Evolutionary conservation across 2,888 invertebrate genomes (phyloP).

Genomic region (Vesta saturnalis): DNA sequence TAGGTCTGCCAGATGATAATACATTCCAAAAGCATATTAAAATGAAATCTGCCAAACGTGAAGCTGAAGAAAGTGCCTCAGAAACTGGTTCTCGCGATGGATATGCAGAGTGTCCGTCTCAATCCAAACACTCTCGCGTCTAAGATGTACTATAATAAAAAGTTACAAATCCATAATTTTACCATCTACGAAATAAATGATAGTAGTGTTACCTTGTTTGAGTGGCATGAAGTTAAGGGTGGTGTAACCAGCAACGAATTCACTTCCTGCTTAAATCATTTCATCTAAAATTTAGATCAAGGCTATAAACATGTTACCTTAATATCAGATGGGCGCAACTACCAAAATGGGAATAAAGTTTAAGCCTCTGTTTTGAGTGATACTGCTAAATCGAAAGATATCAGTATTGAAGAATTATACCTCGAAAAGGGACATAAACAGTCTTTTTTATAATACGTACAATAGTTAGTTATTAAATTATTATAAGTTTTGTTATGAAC

Average conservation of each 20-base stretch:
- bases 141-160: neutral
- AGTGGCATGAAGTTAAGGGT: neutral
- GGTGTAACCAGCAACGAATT: too few species aligned
- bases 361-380: slow-evolving; percentile 8
- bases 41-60: neutral
- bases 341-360: too few species aligned
- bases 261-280: neutral
- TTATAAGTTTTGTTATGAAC: too few species aligned
- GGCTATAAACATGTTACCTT: slow-evolving; percentile 10
- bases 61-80: neutral
- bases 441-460: too few species aligned
- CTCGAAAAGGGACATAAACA: slow-evolving; percentile 34
- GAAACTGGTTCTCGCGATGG: neutral
- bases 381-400: neutral
- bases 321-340: slow-evolving; percentile 31
- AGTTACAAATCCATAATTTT: too few species aligned
- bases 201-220: neutral
- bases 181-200: too few species aligned
- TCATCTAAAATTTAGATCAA: neutral
- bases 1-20: neutral
- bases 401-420: slow-evolving; percentile 27
- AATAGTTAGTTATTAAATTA: too few species aligned
- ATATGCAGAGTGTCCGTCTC: neutral
- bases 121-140: neutral
- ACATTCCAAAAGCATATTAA: neutral